Percentiles rank a stretch among this genome's conserved stretches.
These are phyloP conservation scores for Camelus bactrianus DNA, from an alignment of 2,113 vertebrate species.

Conservation along the genomic window DNA sequence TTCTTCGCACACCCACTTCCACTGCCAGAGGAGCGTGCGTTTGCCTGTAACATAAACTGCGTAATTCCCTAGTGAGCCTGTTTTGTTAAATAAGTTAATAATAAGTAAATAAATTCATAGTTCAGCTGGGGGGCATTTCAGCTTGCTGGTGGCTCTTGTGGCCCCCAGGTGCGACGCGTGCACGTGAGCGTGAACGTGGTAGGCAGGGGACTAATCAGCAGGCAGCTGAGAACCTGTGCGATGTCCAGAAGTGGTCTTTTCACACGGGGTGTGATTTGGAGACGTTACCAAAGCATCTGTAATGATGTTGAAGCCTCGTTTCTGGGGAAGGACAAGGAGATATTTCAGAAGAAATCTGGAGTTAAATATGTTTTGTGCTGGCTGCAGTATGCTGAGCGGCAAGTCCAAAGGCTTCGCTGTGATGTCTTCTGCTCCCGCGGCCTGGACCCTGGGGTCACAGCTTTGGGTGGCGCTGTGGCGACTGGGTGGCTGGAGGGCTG, in stretches of 20 bases:
- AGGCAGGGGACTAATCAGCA: not conserved
- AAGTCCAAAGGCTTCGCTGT: not conserved
- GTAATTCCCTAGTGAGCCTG: not conserved
- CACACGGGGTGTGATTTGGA: not conserved
- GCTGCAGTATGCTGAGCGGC: not conserved
- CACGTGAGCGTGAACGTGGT: rapidly evolving
- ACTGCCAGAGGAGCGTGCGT: not conserved
- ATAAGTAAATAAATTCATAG: not conserved
- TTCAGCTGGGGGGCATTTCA: not conserved
- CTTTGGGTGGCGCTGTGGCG: rapidly evolving
- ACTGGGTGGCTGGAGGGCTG: not conserved
- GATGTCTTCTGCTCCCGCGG: not conserved
- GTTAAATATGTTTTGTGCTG: too few species aligned
- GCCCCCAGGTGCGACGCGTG: too few species aligned
- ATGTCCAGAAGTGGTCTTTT: not conserved
- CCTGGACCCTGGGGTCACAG: not conserved
- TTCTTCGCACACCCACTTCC: not conserved
- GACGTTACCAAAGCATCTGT: not conserved
- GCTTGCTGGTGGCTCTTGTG: too few species aligned
- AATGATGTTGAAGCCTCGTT: not conserved
- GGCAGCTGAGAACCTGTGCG: not conserved
- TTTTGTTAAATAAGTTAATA: not conserved
- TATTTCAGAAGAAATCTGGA: not conserved
- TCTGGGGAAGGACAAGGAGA: not conserved
- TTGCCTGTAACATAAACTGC: not conserved